Base-by-base conservation (phyloP, 2,888 invertebrate species). In the Mimas tiliae region DNA sequence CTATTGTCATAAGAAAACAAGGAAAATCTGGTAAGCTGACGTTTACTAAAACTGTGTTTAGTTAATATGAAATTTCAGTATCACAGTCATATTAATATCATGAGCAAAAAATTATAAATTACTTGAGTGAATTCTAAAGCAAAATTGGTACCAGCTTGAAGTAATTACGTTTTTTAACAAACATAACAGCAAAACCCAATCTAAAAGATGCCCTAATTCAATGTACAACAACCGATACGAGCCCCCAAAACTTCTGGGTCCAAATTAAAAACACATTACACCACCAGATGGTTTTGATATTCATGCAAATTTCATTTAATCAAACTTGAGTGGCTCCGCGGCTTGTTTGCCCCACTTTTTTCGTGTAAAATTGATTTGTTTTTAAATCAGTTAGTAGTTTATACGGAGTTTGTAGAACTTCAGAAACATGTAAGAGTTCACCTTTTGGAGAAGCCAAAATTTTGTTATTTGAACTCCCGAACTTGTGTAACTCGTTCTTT, bases 231-330 rank as follows among this genome's bases (percentile, higher is more conserved):
- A 84, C 79, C 78, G 71, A 76, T 73, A 77, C 77, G 73, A 76
- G 81, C 74, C 79, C 81, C 27, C 80, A 79, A 83, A 90, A 90
- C 84, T 89, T 90, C 86, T 79, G 76, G 85, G 84, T 87, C 85
- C 90, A 90, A 90, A 91, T 91, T 91, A 91, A 90, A 90, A 90
- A 90, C 89, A 89, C 90, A 90, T 90, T 88, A 88, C 81, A 79
- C 79, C 80, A 80, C 78, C 91, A 90, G 89, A 88, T 88, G 90
- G 90, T 75, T 79, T 78, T 72, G 80, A 82, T 85, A 79, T 82
- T 84, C 83, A 90, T 88, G 90, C 85, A 89, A 90, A 90, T 91
- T 84, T 84, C 78, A 83, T 90, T 90, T 89, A 88, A 91, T 90
- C 90, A 88, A 91, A 77, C 58, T 58, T 58, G 58, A 58, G 45